Conservation (phyloP, 2,888 invertebrate genomes). For the Tenthredo notha region DNA sequence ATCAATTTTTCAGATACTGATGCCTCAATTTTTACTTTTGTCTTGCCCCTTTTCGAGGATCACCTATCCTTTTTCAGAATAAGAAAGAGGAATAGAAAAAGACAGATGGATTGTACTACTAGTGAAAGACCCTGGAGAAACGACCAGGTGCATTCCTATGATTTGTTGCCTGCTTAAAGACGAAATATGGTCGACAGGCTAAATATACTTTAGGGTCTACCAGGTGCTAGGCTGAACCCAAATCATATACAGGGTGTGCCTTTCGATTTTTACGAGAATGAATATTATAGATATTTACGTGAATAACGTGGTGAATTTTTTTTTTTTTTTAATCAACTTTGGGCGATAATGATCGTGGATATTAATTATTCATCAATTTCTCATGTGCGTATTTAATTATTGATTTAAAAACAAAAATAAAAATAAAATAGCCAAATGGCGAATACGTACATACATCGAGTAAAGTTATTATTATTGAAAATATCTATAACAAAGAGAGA, state of each 20-base stretch:
- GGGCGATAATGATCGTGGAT: not conserved
- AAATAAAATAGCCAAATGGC: not conserved
- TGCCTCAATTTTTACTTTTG: not conserved
- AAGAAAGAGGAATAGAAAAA: not conserved
- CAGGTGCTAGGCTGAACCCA: not conserved
- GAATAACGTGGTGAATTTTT: not conserved
- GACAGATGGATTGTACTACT: not conserved
- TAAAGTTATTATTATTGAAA: not conserved
- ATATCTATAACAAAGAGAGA: not conserved
- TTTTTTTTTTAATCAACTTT: too few relatives aligned
- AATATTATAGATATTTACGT: not conserved
- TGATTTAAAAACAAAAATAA: too few relatives aligned
- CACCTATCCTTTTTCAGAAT: not conserved
- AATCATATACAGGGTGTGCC: not conserved
- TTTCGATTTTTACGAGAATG: not conserved
- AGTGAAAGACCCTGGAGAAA: not conserved
- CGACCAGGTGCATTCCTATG: conserved; percentile 32
- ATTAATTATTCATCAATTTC: not conserved
- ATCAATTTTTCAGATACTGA: not conserved
- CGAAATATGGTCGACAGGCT: conserved; percentile 10
- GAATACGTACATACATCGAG: not conserved
- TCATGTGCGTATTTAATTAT: not conserved
- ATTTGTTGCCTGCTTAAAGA: conserved; percentile 36
- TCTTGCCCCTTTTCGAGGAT: not conserved
- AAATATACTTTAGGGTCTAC: conserved; percentile 30